Conservation (phyloP, 2,797 vertebrate genomes). For the Tauraco hartlaubi region DNA sequence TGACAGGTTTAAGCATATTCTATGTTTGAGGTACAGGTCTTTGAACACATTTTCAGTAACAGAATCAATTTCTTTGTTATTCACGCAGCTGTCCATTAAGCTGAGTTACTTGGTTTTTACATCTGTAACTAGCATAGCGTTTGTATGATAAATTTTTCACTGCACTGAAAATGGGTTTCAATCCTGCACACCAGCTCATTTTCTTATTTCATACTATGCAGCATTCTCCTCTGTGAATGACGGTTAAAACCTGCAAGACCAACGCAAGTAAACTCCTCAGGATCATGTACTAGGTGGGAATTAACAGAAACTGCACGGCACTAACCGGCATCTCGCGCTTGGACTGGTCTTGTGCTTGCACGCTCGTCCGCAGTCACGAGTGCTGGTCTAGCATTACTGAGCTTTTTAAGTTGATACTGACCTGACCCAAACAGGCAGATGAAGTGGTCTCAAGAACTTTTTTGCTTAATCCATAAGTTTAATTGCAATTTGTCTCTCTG, state of each 20-base stretch:
- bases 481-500: neutral
- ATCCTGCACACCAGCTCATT: neutral
- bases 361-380: neutral
- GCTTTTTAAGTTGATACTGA: neutral
- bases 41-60: neutral
- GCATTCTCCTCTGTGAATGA: neutral
- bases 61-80: neutral
- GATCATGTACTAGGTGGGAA: neutral
- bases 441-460: neutral
- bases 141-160: neutral
- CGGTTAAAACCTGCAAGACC: neutral
- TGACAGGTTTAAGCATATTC: conserved; percentile 7
- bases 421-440: neutral
- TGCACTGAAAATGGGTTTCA: neutral
- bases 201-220: neutral
- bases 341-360: neutral
- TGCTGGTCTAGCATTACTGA: neutral
- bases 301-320: neutral
- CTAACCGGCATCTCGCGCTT: neutral
- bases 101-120: neutral
- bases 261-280: neutral
- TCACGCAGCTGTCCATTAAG: neutral
- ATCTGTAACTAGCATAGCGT: neutral
- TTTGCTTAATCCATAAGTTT: neutral
- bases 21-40: neutral